Evolutionary conservation across 2,888 invertebrate species (phyloP).

Genomic region (Smittia aterrima): DNA sequence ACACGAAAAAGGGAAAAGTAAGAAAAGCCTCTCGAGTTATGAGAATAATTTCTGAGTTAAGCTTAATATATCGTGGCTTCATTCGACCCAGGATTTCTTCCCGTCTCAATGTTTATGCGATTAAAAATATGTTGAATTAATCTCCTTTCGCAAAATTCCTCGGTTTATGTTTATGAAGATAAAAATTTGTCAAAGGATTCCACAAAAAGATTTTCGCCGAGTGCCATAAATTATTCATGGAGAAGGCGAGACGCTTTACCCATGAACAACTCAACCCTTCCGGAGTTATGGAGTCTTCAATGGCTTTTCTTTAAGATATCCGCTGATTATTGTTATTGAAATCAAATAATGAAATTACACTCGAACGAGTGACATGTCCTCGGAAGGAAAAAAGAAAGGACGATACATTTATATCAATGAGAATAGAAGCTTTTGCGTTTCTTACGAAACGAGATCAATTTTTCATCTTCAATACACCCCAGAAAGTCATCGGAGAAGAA

Average conservation of each 20-base stretch:
- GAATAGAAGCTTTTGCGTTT: not conserved
- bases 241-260: not conserved
- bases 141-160: not conserved
- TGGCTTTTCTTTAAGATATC: no score
- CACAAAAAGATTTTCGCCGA: not conserved
- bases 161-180: no score
- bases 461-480: not conserved
- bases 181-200: not conserved
- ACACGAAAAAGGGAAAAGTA: no score
- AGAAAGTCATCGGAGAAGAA: not conserved
- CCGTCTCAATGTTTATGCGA: not conserved
- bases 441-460: not conserved
- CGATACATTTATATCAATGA: not conserved
- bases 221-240: conserved; percentile 5
- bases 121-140: conserved; percentile 20
- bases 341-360: no score
- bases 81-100: no score
- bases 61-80: no score
- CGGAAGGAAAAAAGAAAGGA: not conserved
- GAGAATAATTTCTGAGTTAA: no score
- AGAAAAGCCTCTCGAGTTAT: no score
- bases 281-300: no score
- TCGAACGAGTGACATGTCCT: not conserved
- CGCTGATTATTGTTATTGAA: no score
- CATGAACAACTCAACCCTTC: not conserved